A percentile compares a stretch with the other conserved stretches of the same genome.
These are phyloP conservation scores for Drosophila borborema DNA, from an alignment of 2,888 invertebrate species.

Conservation along the genomic window DNA sequence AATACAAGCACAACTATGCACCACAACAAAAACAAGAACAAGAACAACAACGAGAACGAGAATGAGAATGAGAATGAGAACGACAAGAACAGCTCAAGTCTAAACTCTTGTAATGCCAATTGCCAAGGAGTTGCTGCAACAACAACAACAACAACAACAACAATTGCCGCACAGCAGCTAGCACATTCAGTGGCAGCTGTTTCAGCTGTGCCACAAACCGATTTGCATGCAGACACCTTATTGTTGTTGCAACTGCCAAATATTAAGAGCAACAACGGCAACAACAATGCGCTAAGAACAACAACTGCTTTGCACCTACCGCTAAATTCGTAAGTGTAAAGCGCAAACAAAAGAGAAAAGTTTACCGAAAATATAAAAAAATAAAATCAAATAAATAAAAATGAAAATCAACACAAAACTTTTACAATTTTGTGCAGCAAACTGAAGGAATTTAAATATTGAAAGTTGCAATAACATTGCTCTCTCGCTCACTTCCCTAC, in stretches of 20 bases:
- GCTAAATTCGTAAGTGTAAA: constrained; percentile 81
- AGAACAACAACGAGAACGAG: neutral
- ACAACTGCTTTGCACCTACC: constrained; percentile 51
- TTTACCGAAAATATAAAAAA: neutral
- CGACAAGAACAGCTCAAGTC: neutral
- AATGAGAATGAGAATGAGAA: neutral
- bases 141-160: neutral
- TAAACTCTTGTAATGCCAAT: constrained; percentile 17
- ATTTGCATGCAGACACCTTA: constrained; percentile 12
- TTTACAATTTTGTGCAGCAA: constrained; percentile 9
- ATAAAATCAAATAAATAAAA: neutral
- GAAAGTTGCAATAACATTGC: neutral
- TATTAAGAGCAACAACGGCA: neutral
- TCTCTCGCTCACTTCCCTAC: neutral
- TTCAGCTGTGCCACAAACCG: constrained; percentile 8
- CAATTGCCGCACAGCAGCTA: constrained; percentile 5
- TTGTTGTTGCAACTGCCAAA: constrained; percentile 18
- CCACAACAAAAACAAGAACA: constrained; percentile 7
- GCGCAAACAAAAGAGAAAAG: neutral
- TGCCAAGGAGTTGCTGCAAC: constrained; percentile 19
- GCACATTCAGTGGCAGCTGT: constrained; percentile 21
- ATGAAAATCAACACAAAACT: neutral
- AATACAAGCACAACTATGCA: constrained; percentile 8
- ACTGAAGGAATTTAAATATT: neutral
- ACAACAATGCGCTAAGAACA: neutral